A percentile compares a stretch with the other conserved stretches of the same genome.
Conservation (phyloP, 2,888 invertebrate genomes). For the Thelaira solivaga region DNA sequence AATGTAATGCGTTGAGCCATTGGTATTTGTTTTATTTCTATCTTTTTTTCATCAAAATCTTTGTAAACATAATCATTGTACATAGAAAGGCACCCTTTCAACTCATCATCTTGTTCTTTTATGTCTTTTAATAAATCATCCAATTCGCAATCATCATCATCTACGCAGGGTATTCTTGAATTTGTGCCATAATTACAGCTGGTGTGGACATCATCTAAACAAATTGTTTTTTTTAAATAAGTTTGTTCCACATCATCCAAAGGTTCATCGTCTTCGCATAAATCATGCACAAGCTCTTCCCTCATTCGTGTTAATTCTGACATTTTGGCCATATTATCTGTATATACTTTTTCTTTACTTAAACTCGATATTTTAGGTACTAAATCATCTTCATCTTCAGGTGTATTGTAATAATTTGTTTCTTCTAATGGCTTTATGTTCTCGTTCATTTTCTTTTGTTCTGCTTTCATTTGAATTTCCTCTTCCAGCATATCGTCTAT, state of each 20-base stretch:
- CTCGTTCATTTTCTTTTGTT: constrained; percentile 51
- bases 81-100: constrained; percentile 70
- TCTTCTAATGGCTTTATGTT: not conserved
- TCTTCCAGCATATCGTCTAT: constrained; percentile 69
- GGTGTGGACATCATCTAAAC: constrained; percentile 63
- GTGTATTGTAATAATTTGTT: constrained; percentile 49
- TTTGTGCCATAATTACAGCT: not conserved
- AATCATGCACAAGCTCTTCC: constrained; percentile 67
- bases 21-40: constrained; percentile 20
- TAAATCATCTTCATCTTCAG: constrained; percentile 62
- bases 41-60: constrained; percentile 68
- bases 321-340: not conserved
- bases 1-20: constrained; percentile 56
- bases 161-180: not conserved
- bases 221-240: constrained; percentile 68
- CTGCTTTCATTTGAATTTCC: constrained; percentile 68
- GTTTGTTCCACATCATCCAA: constrained; percentile 63
- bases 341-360: not conserved
- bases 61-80: constrained; percentile 70
- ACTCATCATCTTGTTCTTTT: constrained; percentile 70
- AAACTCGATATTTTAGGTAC: constrained; percentile 8
- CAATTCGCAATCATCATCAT: constrained; percentile 68
- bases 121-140: constrained; percentile 73
- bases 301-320: constrained; percentile 44
- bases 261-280: constrained; percentile 66